phyloP scores from a whole-genome alignment of 2,797 vertebrate genomes.

The Neopelma chrysocephalum region DNA sequence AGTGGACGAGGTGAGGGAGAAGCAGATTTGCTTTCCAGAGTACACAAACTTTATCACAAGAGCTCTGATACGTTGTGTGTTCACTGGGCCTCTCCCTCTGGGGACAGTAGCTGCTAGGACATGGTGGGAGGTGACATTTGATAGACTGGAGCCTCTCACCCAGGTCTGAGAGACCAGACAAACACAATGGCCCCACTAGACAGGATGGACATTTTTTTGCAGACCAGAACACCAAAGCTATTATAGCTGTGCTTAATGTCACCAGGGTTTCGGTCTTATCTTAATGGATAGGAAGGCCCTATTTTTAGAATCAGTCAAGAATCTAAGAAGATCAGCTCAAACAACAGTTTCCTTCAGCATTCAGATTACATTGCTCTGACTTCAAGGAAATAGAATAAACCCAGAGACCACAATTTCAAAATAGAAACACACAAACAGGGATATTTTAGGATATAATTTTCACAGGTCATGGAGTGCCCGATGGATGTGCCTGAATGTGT shows the following conservation, averaged over 20 bases:
- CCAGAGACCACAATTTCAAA: background rate
- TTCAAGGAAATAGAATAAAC: background rate
- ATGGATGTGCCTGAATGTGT: background rate
- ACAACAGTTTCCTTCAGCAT: background rate
- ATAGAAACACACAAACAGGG: background rate
- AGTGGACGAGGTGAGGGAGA: background rate
- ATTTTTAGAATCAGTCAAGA: conserved; percentile 35
- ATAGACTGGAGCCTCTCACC: background rate
- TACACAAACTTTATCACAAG: background rate
- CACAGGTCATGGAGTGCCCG: background rate
- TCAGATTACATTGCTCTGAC: background rate
- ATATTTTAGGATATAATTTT: conserved; percentile 7
- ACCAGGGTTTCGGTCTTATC: conserved; percentile 17
- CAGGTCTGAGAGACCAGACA: background rate
- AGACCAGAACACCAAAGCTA: background rate
- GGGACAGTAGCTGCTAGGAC: background rate
- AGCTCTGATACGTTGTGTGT: background rate
- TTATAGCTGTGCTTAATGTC: background rate
- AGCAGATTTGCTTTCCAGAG: background rate
- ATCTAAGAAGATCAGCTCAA: background rate
- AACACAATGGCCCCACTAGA: background rate
- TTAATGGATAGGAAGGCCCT: conserved; percentile 13
- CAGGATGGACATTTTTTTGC: background rate
- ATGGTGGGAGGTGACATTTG: background rate
- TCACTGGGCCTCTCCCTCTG: background rate